These are phyloP conservation scores for Glandiceps talaboti DNA, from an alignment of 53 echinoderm and acorn worm species.

Conservation along the genomic window DNA sequence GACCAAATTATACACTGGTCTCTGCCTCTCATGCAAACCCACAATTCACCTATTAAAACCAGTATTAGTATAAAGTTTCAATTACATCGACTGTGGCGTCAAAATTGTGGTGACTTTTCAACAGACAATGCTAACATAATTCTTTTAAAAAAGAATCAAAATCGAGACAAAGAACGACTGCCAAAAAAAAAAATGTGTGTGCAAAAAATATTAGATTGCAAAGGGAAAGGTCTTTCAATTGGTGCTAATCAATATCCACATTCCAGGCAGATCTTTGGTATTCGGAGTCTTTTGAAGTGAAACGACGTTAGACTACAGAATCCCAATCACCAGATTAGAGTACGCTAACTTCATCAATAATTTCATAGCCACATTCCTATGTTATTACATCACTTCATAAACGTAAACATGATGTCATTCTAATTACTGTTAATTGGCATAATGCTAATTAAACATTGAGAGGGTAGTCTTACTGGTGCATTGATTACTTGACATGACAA, in stretches of 20 bases:
- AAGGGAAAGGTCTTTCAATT: too few species aligned
- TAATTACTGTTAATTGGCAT: not conserved
- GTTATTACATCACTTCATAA: not conserved
- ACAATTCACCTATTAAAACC: too few species aligned
- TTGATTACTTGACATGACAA: not conserved
- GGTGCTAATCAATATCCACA: not conserved
- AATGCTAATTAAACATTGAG: too few species aligned
- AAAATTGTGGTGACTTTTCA: too few species aligned
- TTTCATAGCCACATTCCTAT: not conserved
- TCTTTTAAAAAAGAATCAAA: too few species aligned
- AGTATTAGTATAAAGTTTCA: too few species aligned
- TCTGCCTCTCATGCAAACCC: not conserved
- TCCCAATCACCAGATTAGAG: not conserved
- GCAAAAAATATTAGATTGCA: too few species aligned
- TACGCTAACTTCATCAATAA: not conserved
- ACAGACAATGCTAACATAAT: too few species aligned
- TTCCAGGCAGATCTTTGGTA: not conserved
- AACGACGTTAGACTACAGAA: not conserved
- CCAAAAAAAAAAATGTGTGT: too few species aligned
- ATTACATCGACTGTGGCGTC: too few species aligned
- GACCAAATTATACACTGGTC: not conserved
- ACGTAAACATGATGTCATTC: not conserved
- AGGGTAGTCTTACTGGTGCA: too few species aligned
- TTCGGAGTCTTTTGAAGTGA: not conserved
- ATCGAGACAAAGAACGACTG: too few species aligned